Conservation (phyloP, 2,888 invertebrate species). For the Doris montereyensis region DNA sequence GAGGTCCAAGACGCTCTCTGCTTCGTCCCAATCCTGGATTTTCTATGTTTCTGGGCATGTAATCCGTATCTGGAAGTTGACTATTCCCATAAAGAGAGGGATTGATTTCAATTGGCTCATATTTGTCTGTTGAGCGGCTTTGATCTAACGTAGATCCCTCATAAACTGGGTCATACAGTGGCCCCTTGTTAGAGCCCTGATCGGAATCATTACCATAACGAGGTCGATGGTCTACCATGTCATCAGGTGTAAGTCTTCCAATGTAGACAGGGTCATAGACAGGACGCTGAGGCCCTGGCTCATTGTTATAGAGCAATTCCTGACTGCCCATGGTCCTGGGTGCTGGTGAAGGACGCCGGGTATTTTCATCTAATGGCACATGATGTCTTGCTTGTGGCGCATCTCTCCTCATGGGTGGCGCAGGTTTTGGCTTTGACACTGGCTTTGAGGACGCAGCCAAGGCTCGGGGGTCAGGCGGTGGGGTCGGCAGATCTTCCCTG, state of each 20-base stretch:
- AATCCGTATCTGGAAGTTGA: conserved; percentile 36
- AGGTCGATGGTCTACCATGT: not conserved
- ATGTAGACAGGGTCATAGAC: conserved; percentile 10
- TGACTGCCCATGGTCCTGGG: conserved; percentile 21
- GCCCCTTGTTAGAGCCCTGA: not conserved
- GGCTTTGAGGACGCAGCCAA: conserved; percentile 44
- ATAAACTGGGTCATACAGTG: conserved; percentile 25
- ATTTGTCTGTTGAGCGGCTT: conserved; percentile 23
- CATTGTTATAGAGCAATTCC: conserved; percentile 9
- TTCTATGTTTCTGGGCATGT: conserved; percentile 24
- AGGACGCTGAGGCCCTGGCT: conserved; percentile 8
- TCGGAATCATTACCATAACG: conserved; percentile 13
- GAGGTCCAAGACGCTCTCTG: conserved; percentile 28
- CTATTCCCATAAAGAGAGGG: conserved; percentile 1
- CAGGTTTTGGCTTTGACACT: conserved; percentile 50
- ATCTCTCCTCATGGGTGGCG: not conserved
- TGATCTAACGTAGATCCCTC: not conserved
- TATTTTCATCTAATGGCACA: conserved; percentile 29
- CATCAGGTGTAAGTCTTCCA: not conserved
- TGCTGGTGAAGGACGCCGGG: conserved; percentile 24
- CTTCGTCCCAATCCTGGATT: conserved; percentile 25
- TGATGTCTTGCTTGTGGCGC: no score
- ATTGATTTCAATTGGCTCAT: conserved; percentile 39
- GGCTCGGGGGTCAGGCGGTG: conserved; percentile 29
- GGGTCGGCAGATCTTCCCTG: conserved; percentile 35